These are phyloP conservation scores for Colistium nudipinnis DNA, from an alignment of 2,113 vertebrate species.

Conservation along the genomic window DNA sequence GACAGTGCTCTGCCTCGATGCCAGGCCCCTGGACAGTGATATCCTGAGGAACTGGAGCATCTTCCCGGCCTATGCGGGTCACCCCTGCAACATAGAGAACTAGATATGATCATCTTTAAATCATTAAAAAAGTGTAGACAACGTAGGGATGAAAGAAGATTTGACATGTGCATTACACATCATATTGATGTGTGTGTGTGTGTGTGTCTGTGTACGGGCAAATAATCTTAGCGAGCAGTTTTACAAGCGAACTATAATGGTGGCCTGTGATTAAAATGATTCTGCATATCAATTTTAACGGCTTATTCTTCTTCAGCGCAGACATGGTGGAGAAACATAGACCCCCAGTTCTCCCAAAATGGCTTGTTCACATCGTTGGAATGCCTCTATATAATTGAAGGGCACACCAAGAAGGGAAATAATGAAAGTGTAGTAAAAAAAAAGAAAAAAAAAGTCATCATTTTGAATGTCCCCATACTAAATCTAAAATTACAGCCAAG, in stretches of 20 bases:
- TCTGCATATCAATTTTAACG: neutral
- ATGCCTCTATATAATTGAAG: conserved; percentile 43
- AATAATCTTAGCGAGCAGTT: neutral
- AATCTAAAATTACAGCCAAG: neutral
- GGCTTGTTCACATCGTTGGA: conserved; percentile 39
- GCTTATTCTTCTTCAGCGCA: neutral
- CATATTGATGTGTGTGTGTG: too few species aligned
- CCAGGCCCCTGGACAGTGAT: conserved; percentile 81
- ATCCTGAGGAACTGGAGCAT: conserved; percentile 80
- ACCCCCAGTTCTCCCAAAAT: conserved; percentile 28
- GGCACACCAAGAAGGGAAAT: neutral
- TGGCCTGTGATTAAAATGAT: neutral
- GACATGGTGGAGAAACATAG: conserved; percentile 21
- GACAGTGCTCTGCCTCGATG: conserved; percentile 83
- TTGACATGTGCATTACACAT: neutral
- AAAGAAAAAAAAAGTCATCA: neutral
- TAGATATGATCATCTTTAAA: neutral
- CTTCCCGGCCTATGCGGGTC: conserved; percentile 83
- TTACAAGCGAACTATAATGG: neutral
- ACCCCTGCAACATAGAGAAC: conserved; percentile 70
- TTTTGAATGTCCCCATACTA: conserved; percentile 18
- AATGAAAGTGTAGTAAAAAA: conserved; percentile 22
- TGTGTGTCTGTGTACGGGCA: too few species aligned
- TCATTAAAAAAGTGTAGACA: neutral
- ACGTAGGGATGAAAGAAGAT: neutral